Conservation (phyloP, 2,797 vertebrate genomes). For the Orestias chungarensis region DNA sequence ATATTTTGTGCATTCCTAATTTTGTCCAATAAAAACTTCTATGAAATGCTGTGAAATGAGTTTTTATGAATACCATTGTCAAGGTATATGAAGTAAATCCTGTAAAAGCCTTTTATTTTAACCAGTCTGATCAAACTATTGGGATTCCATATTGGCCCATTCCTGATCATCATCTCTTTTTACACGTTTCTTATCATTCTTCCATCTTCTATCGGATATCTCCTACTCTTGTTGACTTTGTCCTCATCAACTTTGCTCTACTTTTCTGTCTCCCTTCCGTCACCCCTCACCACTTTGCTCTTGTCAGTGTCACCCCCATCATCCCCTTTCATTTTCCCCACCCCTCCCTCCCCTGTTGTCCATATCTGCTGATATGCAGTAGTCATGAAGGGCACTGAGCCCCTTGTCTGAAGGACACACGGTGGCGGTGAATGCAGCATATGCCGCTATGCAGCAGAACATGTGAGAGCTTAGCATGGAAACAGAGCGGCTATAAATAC, state of each 20-base stretch:
- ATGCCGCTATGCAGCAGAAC: slow-evolving; percentile 54
- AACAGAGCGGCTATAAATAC: slow-evolving; percentile 70
- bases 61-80: neutral
- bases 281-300: slow-evolving; percentile 10
- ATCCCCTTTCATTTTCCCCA: slow-evolving; percentile 34
- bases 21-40: neutral
- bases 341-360: slow-evolving; percentile 14
- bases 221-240: neutral
- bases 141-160: neutral
- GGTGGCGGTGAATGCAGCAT: slow-evolving; percentile 39
- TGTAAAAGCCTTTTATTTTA: neutral
- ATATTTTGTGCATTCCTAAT: too few relatives aligned
- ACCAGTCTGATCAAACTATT: neutral
- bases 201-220: neutral
- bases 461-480: slow-evolving; percentile 55
- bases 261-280: slow-evolving; percentile 9
- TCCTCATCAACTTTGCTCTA: slow-evolving; percentile 2
- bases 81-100: neutral
- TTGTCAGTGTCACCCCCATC: slow-evolving; percentile 35
- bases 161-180: neutral
- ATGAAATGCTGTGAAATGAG: neutral
- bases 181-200: neutral
- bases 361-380: slow-evolving; percentile 62
- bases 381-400: slow-evolving; percentile 59
- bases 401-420: slow-evolving; percentile 58